These are phyloP conservation scores for Macrosiphum euphorbiae DNA, from an alignment of 2,888 invertebrate genomes.

Conservation along the genomic window DNA sequence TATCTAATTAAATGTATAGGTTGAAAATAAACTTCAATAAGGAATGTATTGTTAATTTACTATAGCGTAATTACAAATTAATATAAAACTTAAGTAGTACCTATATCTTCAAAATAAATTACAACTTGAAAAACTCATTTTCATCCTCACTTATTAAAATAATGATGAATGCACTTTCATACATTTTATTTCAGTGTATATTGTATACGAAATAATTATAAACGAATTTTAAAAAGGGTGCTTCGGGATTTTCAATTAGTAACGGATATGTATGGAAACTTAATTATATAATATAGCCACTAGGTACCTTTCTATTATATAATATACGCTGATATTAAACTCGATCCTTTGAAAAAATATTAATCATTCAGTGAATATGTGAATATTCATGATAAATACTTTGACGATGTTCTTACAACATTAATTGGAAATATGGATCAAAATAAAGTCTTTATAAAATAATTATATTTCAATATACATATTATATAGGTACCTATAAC, in stretches of 20 bases:
- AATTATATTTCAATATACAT: not conserved
- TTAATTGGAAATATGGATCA: not conserved
- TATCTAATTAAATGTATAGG: not conserved
- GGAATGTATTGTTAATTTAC: not conserved
- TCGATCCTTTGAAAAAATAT: conserved; percentile 3
- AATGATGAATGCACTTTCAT: not conserved
- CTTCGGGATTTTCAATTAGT: not conserved
- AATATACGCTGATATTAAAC: not conserved
- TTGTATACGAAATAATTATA: not conserved
- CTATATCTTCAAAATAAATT: not conserved
- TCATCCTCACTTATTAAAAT: not conserved
- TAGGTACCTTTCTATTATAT: not conserved
- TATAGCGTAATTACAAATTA: not conserved
- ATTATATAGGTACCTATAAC: too few relatives aligned
- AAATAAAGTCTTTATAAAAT: not conserved
- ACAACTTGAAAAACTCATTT: not conserved
- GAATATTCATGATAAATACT: not conserved
- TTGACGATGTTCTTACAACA: not conserved
- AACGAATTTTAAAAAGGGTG: not conserved
- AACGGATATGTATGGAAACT: not conserved
- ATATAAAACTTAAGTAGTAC: not conserved
- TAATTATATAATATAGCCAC: not conserved
- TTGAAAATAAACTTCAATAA: not conserved
- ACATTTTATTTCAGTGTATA: not conserved
- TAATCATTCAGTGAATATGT: not conserved